Base-by-base conservation (phyloP, 2,113 vertebrate genomes). In the Microtus richardsoni region DNA sequence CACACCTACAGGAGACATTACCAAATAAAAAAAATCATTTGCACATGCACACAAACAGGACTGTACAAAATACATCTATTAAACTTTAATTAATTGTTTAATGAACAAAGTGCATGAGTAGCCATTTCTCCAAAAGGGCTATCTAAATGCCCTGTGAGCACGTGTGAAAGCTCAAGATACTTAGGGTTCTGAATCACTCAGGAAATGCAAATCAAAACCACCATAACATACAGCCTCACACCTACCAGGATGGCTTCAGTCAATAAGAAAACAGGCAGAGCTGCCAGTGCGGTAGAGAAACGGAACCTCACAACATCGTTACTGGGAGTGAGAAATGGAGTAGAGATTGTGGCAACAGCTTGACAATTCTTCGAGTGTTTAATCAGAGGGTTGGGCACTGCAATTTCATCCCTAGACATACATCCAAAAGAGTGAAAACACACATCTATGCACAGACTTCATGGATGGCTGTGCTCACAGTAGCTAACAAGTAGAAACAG, bases 131-230 rank as follows among this genome's bases (percentile, higher is more conserved):
- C 64, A 36, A 47, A 78, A 36, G 71, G 47, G 21, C 68, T 30
- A 39, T 1, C 17, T 22, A 89, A 91, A 68, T 44, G 26, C 64
- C 14, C 36, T 73, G 47, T 49, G 78, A 80, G 16, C 28, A 41
- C 21, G 28, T 62, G 28, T 1, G 4, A 39, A 36, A 66, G 54
- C 26, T 36, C 33, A 87, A 78, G 41, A 66, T 49, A 36, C 6
- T 74, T 16, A 2, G n/a, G 1, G 39, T 4, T 17, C 68, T 58
- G 79, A 84, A 36, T 92, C 68, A 74, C 41, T 58, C 80, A n/a
- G 17, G 14, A 91, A 91, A 74, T 54, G 21, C 22, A 91, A 78
- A 66, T 88, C 22, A 52, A 92, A 94, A 68, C 70, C 75, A 60
- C 62, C 33, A 12, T 44, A 52, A 79, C 78, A 79, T 64, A 28